These are phyloP conservation scores for Drosophila meridiana DNA, from an alignment of 2,888 invertebrate species.

Conservation along the genomic window DNA sequence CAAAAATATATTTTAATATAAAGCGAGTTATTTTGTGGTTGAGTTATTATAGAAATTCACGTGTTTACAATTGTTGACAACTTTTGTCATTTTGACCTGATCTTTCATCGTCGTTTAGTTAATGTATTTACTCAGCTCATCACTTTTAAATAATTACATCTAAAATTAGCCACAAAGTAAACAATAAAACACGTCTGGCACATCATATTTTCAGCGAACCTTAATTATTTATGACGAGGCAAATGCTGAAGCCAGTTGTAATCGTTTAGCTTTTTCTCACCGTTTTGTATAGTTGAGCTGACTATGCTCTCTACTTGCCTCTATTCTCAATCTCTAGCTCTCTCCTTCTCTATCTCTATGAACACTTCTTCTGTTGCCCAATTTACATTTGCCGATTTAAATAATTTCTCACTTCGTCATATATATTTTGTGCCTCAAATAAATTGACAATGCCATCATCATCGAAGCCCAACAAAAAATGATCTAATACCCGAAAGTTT, in stretches of 20 bases:
- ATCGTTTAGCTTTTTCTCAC: background rate
- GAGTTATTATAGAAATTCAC: background rate
- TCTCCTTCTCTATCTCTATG: background rate
- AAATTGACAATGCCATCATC: constrained; percentile 58
- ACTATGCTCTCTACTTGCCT: background rate
- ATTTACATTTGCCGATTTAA: constrained; percentile 25
- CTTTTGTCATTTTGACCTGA: background rate
- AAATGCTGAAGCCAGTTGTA: background rate
- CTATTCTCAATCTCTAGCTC: background rate
- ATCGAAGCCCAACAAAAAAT: constrained; percentile 42
- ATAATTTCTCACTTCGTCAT: constrained; percentile 28
- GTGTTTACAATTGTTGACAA: background rate
- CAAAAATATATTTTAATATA: background rate
- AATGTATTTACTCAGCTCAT: background rate
- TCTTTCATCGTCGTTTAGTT: background rate
- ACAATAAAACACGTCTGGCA: background rate
- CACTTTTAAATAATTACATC: constrained; percentile 4
- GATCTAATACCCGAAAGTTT: constrained; percentile 65
- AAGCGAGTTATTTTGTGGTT: background rate
- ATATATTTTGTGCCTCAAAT: constrained; percentile 10
- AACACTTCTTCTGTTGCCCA: background rate
- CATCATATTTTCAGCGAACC: background rate
- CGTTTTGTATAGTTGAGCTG: background rate
- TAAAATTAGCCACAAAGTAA: constrained; percentile 5
- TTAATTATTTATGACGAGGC: background rate